phyloP scores from a whole-genome alignment of 1,140 invertebrate species.

The Ectropis grisescens region DNA sequence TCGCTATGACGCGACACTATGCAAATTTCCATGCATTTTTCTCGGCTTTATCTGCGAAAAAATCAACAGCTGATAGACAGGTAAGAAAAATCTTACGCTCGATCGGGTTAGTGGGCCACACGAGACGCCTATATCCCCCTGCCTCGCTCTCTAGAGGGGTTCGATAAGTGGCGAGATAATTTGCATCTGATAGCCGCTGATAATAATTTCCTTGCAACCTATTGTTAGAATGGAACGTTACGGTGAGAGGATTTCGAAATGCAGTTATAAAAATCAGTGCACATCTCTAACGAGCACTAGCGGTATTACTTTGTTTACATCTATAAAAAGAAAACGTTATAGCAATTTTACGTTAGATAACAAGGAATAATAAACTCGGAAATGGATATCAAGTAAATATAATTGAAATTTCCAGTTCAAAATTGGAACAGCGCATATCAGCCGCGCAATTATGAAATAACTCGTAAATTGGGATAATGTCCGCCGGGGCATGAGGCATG shows the following conservation, averaged over 20 bases:
- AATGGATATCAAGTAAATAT: no score
- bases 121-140: conserved; percentile 23
- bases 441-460: conserved; percentile 36
- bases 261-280: conserved; percentile 2
- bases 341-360: no score
- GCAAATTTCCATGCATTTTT: conserved; percentile 42
- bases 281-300: not conserved
- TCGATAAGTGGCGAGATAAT: conserved; percentile 51
- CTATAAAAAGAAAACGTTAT: no score
- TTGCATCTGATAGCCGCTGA: conserved; percentile 56
- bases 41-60: conserved; percentile 18
- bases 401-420: conserved; percentile 2
- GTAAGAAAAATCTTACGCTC: conserved; percentile 45
- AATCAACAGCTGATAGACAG: conserved; percentile 47
- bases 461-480: conserved; percentile 39
- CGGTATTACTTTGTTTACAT: not conserved
- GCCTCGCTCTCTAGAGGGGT: conserved; percentile 36
- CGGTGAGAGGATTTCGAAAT: conserved; percentile 40
- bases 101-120: conserved; percentile 47
- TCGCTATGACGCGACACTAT: conserved; percentile 30
- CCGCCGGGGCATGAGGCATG: conserved; percentile 25
- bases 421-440: conserved; percentile 8
- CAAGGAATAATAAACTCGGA: no score
- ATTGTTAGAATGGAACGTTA: conserved; percentile 26
- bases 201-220: conserved; percentile 49